A percentile compares a stretch with the other conserved stretches of the same genome.
phyloP scores from a whole-genome alignment of 2,113 vertebrate species.

The Dipodomys merriami region DNA sequence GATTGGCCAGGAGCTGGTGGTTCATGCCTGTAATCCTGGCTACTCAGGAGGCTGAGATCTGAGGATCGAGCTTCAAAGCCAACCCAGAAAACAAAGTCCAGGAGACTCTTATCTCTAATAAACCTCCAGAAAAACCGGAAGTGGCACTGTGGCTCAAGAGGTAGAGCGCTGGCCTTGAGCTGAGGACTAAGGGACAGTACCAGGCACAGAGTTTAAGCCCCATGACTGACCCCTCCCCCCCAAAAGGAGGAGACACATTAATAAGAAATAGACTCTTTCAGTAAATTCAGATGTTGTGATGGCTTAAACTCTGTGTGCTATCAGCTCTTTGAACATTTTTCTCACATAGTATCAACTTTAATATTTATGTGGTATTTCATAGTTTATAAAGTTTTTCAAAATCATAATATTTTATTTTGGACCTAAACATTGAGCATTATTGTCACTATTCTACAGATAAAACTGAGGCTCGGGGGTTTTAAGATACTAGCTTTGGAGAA shows the following conservation, averaged over 20 bases:
- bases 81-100: too few species aligned
- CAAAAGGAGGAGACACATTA: slow-evolving; percentile 10
- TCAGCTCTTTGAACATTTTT: neutral
- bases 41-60: too few species aligned
- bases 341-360: neutral
- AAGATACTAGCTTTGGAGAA: neutral
- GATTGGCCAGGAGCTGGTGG: too few species aligned
- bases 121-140: too few species aligned
- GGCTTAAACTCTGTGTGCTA: neutral
- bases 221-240: too few species aligned
- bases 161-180: too few species aligned
- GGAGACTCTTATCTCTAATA: too few species aligned
- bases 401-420: neutral
- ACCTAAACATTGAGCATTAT: neutral
- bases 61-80: too few species aligned
- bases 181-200: too few species aligned
- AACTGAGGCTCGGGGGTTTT: slow-evolving; percentile 19
- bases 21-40: too few species aligned
- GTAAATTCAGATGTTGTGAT: neutral
- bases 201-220: too few species aligned
- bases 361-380: neutral
- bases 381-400: neutral
- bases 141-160: too few species aligned
- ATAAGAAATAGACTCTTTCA: neutral
- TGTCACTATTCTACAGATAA: neutral